phyloP scores from a whole-genome alignment of 2,113 vertebrate genomes.

The Proterorhinus semilunaris region DNA sequence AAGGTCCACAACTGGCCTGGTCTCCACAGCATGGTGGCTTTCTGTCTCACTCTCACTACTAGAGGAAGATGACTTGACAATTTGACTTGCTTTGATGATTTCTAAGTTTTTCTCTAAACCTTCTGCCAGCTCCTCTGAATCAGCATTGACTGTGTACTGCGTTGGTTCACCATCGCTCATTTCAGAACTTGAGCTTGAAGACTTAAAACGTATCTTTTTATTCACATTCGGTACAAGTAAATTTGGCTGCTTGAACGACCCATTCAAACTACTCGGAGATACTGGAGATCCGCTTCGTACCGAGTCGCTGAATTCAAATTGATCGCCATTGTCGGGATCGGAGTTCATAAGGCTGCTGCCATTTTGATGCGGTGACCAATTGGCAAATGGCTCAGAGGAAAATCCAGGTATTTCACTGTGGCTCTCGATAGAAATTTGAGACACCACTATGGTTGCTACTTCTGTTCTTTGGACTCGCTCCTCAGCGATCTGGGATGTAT shows the following conservation, averaged over 20 bases:
- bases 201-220: slow-evolving; percentile 23
- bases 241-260: slow-evolving; percentile 38
- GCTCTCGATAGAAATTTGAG: slow-evolving; percentile 17
- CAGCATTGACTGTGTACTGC: slow-evolving; percentile 59
- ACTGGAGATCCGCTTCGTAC: slow-evolving; percentile 47
- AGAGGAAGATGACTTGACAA: slow-evolving; percentile 10
- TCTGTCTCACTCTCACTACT: slow-evolving; percentile 52
- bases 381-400: slow-evolving; percentile 49
- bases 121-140: slow-evolving; percentile 14
- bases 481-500: slow-evolving; percentile 8
- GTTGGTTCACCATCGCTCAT: slow-evolving; percentile 58
- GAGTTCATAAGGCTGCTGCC: slow-evolving; percentile 26
- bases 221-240: slow-evolving; percentile 13
- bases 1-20: slow-evolving; percentile 1
- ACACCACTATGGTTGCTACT: slow-evolving; percentile 2
- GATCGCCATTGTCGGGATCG: slow-evolving; percentile 67
- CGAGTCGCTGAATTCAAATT: slow-evolving; percentile 76
- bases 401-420: slow-evolving; percentile 31
- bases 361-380: slow-evolving; percentile 45
- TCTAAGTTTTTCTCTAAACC: not conserved
- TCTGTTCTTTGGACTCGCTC: slow-evolving; percentile 48
- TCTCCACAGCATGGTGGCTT: not conserved
- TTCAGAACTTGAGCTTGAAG: slow-evolving; percentile 55
- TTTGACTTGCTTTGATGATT: no score
- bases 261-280: slow-evolving; percentile 39